phyloP scores from a whole-genome alignment of 2,797 vertebrate species.

The Chloroceryle amazona region DNA sequence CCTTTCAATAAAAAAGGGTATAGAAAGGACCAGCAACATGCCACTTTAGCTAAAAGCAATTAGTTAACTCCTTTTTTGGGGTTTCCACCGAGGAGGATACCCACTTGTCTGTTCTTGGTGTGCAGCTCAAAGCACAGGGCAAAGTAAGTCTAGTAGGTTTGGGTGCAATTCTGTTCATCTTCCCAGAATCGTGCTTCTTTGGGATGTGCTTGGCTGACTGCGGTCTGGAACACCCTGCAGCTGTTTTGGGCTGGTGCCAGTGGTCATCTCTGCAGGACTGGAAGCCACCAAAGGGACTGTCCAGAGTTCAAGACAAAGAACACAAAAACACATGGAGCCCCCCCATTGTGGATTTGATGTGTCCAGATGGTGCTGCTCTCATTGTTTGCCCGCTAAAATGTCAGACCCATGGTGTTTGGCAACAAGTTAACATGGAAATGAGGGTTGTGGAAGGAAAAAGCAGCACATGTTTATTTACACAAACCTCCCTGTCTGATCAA shows the following conservation, averaged over 20 bases:
- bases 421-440: rapidly evolving
- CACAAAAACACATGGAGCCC: rapidly evolving
- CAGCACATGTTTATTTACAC: not conserved
- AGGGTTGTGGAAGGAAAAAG: rapidly evolving
- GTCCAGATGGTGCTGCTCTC: not conserved
- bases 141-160: rapidly evolving
- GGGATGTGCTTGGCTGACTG: not conserved
- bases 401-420: rapidly evolving
- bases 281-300: rapidly evolving
- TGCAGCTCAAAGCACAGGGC: rapidly evolving
- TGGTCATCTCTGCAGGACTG: rapidly evolving
- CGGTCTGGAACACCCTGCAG: not conserved
- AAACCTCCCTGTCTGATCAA: not conserved
- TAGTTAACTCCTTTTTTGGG: not conserved
- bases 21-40: rapidly evolving
- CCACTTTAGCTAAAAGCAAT: rapidly evolving
- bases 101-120: not conserved
- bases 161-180: not conserved
- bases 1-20: not conserved
- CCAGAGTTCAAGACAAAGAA: not conserved
- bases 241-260: rapidly evolving
- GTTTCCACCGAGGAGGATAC: not conserved
- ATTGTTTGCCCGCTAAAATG: rapidly evolving
- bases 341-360: rapidly evolving
- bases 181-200: rapidly evolving